phyloP scores from a whole-genome alignment of 2,113 vertebrate species.

The Pycnonotus jocosus region DNA sequence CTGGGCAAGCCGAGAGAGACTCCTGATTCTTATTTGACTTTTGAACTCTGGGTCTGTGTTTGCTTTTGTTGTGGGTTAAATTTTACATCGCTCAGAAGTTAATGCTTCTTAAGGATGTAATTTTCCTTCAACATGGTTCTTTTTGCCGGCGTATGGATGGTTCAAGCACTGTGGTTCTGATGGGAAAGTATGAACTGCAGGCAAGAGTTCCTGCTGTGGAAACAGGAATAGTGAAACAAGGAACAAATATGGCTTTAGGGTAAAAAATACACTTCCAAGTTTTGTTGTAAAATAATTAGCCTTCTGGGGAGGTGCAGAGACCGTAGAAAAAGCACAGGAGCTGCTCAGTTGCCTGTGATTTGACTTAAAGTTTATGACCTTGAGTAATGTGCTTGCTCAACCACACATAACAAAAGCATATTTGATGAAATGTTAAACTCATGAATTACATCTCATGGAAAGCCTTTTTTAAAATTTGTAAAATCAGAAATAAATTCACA shows the following conservation, averaged over 20 bases:
- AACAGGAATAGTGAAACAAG: conserved; percentile 41
- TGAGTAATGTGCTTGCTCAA: conserved; percentile 55
- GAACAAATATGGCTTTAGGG: conserved; percentile 49
- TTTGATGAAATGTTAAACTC: conserved; percentile 60
- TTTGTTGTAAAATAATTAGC: conserved; percentile 64
- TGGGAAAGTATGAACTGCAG: conserved; percentile 32
- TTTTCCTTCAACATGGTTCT: background rate
- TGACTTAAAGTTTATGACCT: conserved; percentile 63
- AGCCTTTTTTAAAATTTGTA: background rate
- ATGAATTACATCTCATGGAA: conserved; percentile 24
- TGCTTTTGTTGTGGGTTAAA: conserved; percentile 11
- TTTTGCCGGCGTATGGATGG: background rate
- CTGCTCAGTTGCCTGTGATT: conserved; percentile 48
- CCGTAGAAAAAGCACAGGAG: conserved; percentile 37
- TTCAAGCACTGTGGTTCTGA: background rate
- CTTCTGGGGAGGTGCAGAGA: conserved; percentile 39
- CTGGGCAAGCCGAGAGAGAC: background rate
- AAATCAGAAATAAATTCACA: conserved; percentile 35
- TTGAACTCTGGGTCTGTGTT: background rate
- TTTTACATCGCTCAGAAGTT: background rate
- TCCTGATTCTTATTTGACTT: background rate
- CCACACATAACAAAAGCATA: conserved; percentile 61
- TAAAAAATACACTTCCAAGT: conserved; percentile 26
- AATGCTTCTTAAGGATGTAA: background rate
- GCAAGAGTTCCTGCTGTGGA: conserved; percentile 15